Conservation (phyloP, 2,888 invertebrate species). For the Folsomia candida region DNA sequence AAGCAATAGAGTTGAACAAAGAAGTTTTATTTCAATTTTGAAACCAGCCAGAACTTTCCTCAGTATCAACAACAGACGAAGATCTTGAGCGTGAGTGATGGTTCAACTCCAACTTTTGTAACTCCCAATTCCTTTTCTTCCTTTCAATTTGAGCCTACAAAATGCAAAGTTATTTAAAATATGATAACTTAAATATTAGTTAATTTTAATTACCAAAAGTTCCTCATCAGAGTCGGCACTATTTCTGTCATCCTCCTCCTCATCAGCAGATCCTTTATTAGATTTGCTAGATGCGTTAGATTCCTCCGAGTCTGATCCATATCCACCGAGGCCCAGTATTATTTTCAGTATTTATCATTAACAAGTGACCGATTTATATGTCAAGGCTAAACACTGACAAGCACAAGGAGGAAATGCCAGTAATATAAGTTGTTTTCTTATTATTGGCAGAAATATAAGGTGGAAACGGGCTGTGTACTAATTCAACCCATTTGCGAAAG, state of each 20-base stretch:
- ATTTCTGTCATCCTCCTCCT: slow-evolving; percentile 53
- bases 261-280: slow-evolving; percentile 56
- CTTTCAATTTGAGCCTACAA: slow-evolving; percentile 40
- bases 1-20: no score
- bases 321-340: slow-evolving; percentile 61
- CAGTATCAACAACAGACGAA: background rate
- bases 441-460: background rate
- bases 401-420: no score
- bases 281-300: slow-evolving; percentile 53
- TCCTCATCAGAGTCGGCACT: slow-evolving; percentile 76
- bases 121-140: slow-evolving; percentile 35
- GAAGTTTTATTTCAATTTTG: no score
- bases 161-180: slow-evolving; percentile 9
- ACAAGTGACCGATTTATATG: background rate
- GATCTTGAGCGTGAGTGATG: slow-evolving; percentile 22
- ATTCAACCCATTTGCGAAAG: background rate
- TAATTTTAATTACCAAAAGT: slow-evolving; percentile 54
- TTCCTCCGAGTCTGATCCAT: slow-evolving; percentile 64
- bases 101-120: slow-evolving; percentile 18
- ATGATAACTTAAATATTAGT: no score
- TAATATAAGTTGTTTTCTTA: background rate
- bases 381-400: background rate
- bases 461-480: background rate
- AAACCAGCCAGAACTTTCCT: no score
- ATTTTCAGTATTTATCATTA: background rate